A percentile compares a stretch with the other conserved stretches of the same genome.
These are phyloP conservation scores for Lepus americanus DNA, from an alignment of 2,113 vertebrate species.

Conservation along the genomic window DNA sequence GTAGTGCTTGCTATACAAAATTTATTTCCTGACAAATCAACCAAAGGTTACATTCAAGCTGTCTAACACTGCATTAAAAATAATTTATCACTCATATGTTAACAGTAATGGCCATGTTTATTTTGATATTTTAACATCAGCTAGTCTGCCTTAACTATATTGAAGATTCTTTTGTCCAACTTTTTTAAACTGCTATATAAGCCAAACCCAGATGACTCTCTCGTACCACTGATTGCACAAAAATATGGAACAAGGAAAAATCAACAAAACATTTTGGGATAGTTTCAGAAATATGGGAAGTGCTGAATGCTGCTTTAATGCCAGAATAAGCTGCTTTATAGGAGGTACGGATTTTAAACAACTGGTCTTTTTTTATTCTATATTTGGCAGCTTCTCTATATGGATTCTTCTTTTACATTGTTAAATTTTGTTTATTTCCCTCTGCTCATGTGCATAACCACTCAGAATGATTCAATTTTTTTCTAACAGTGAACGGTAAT, in stretches of 20 bases:
- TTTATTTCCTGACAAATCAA: constrained; percentile 49
- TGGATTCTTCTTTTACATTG: constrained; percentile 87
- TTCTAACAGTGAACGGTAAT: constrained; percentile 88
- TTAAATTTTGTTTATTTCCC: constrained; percentile 86
- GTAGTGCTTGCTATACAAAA: not conserved
- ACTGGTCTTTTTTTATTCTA: constrained; percentile 88
- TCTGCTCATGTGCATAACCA: constrained; percentile 87
- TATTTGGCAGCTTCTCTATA: constrained; percentile 88
- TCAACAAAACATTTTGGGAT: constrained; percentile 94
- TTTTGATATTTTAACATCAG: constrained; percentile 93
- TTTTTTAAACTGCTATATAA: constrained; percentile 94
- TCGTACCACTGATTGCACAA: constrained; percentile 91
- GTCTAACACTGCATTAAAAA: constrained; percentile 92
- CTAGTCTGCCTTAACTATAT: constrained; percentile 94
- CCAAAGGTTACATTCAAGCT: not conserved
- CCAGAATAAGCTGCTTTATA: constrained; percentile 88
- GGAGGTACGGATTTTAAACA: constrained; percentile 92
- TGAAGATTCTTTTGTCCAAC: constrained; percentile 95
- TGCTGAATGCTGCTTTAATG: constrained; percentile 87
- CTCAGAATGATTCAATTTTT: constrained; percentile 86
- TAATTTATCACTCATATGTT: constrained; percentile 96
- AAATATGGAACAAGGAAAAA: constrained; percentile 95
- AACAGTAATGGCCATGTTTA: constrained; percentile 96
- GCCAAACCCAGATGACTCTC: constrained; percentile 87
- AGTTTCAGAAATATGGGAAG: constrained; percentile 94